Evolutionary conservation across 2,113 vertebrate genomes (phyloP).

Genomic region (Xyliphius kryptos): DNA sequence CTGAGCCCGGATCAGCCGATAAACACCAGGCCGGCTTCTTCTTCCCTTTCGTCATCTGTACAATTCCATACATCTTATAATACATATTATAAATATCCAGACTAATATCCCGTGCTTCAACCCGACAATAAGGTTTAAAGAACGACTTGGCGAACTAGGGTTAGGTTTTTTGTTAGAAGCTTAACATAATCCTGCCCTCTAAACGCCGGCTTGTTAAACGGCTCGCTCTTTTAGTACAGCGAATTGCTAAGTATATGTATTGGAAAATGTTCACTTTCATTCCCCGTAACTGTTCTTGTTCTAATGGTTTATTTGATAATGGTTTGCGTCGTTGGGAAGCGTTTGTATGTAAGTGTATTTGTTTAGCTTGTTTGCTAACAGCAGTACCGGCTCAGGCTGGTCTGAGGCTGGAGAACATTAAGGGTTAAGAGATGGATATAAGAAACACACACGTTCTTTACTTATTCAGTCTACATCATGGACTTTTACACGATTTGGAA

Average conservation of each 20-base stretch:
- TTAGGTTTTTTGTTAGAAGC: not conserved
- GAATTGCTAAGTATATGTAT: not conserved
- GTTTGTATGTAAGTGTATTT: not conserved
- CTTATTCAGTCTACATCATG: too few species aligned
- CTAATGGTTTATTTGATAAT: not conserved
- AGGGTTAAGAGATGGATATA: not conserved
- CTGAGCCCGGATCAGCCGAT: slow-evolving; percentile 44
- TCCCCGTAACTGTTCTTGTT: not conserved
- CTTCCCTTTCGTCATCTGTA: not conserved
- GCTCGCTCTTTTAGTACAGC: not conserved
- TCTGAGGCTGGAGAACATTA: not conserved
- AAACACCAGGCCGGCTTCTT: slow-evolving; percentile 40
- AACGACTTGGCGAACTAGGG: not conserved
- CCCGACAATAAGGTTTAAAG: not conserved
- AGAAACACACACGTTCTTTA: too few species aligned
- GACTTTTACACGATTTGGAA: too few species aligned
- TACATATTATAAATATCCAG: not conserved
- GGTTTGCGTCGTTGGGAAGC: not conserved
- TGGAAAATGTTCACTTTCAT: not conserved
- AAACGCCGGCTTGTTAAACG: not conserved
- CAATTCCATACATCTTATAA: not conserved
- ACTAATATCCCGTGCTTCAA: not conserved
- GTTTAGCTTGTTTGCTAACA: too few species aligned
- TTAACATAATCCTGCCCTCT: slow-evolving; percentile 1
- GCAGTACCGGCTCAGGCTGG: not conserved